A percentile compares a stretch with the other conserved stretches of the same genome.
Evolutionary conservation across 2,797 vertebrate genomes (phyloP).

Genomic region (Galaxias olidus): DNA sequence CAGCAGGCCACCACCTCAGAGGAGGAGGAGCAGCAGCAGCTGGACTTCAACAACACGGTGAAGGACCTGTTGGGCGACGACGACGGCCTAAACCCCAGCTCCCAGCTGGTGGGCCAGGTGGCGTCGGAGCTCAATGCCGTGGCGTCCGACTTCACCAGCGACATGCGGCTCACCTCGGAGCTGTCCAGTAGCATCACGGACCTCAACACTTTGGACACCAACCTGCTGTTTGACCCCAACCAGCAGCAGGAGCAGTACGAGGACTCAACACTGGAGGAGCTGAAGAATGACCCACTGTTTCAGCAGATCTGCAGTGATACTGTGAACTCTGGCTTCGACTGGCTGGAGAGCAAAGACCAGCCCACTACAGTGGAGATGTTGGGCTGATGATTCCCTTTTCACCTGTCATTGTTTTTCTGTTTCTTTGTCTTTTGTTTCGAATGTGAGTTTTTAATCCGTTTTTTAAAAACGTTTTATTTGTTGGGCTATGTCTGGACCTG

Average conservation of each 20-base stretch:
- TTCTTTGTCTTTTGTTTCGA: slow-evolving; percentile 73
- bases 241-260: slow-evolving; percentile 98
- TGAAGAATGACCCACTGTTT: slow-evolving; percentile 98
- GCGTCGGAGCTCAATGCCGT: slow-evolving; percentile 89
- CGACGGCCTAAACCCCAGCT: slow-evolving; percentile 90
- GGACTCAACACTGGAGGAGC: slow-evolving; percentile 98
- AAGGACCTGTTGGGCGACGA: slow-evolving; percentile 95
- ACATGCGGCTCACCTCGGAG: slow-evolving; percentile 96
- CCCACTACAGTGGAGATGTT: slow-evolving; percentile 98
- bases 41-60: slow-evolving; percentile 97
- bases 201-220: slow-evolving; percentile 96
- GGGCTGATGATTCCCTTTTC: slow-evolving; percentile 78
- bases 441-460: slow-evolving; percentile 71
- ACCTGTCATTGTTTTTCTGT: slow-evolving; percentile 55
- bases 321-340: slow-evolving; percentile 96
- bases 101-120: slow-evolving; percentile 93
- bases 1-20: no score
- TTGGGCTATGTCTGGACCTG: slow-evolving; percentile 87
- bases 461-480: slow-evolving; percentile 65
- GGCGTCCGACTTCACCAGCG: slow-evolving; percentile 92
- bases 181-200: slow-evolving; percentile 99
- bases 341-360: slow-evolving; percentile 99
- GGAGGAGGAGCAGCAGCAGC: slow-evolving; percentile 75
- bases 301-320: slow-evolving; percentile 99
- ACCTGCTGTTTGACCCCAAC: slow-evolving; percentile 97